Conservation (phyloP, 1,140 invertebrate genomes). For the Ips nitidus region DNA sequence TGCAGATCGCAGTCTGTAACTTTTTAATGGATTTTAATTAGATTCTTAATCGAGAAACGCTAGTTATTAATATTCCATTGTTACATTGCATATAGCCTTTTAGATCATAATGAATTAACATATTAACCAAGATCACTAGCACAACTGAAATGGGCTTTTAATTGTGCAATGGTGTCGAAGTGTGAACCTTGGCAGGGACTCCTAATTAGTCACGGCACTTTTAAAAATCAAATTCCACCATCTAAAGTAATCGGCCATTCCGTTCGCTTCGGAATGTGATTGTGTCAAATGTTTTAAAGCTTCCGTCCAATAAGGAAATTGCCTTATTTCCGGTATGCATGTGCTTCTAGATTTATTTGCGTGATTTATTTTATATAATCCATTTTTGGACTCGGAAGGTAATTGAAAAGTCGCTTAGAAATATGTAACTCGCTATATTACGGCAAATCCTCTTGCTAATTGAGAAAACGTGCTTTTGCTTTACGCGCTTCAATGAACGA, state of each 20-base stretch:
- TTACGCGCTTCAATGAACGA: too few species aligned
- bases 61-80: conserved; percentile 36
- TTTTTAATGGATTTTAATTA: conserved; percentile 38
- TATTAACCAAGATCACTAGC: neutral
- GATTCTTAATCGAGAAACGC: conserved; percentile 32
- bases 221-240: neutral
- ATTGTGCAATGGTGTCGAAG: neutral
- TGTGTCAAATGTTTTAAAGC: conserved; percentile 41
- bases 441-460: too few species aligned
- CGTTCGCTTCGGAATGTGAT: conserved; percentile 13
- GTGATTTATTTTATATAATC: conserved; percentile 17
- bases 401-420: neutral
- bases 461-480: too few species aligned
- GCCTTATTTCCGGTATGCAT: conserved; percentile 46
- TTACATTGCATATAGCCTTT: conserved; percentile 31
- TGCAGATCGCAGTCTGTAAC: conserved; percentile 33
- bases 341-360: conserved; percentile 31
- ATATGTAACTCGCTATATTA: too few species aligned
- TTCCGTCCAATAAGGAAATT: conserved; percentile 48
- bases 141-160: neutral
- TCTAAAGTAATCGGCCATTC: neutral
- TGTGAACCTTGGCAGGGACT: too few species aligned
- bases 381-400: neutral
- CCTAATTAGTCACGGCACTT: neutral
- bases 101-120: conserved; percentile 1